These are phyloP conservation scores for Heterodera filipjevi DNA, from an alignment of 2,888 invertebrate genomes.

Conservation along the genomic window DNA sequence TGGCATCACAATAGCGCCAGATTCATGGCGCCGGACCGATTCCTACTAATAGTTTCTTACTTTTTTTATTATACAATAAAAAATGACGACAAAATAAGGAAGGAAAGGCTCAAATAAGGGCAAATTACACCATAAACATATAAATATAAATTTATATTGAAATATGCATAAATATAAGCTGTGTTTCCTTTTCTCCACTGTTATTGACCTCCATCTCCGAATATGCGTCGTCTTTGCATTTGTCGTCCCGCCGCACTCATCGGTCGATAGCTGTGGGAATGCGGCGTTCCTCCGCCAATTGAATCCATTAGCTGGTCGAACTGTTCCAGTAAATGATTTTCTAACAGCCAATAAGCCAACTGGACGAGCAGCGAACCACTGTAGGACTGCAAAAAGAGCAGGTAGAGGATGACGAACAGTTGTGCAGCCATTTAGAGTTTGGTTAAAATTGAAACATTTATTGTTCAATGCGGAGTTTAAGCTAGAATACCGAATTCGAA, in stretches of 20 bases:
- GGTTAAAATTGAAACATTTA: neutral
- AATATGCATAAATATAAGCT: no score
- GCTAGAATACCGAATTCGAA: no score
- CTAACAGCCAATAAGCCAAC: conserved; percentile 49
- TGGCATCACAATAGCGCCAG: no score
- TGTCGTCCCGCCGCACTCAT: conserved; percentile 12
- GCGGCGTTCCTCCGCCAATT: conserved; percentile 16
- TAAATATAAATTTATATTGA: no score
- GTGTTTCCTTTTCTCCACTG: no score
- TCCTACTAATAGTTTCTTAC: no score
- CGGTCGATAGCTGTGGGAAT: neutral
- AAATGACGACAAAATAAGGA: no score
- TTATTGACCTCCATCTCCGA: neutral
- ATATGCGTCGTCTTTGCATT: neutral
- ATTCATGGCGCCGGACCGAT: no score
- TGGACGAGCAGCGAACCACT: conserved; percentile 55
- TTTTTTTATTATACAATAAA: no score
- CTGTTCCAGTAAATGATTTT: conserved; percentile 48
- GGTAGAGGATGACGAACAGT: conserved; percentile 32
- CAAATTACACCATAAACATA: no score
- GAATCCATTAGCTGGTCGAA: conserved; percentile 39
- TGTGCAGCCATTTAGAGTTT: neutral
- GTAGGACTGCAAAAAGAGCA: conserved; percentile 49
- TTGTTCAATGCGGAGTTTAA: neutral
- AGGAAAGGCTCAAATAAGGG: no score